A percentile compares a stretch with the other conserved stretches of the same genome.
phyloP scores from a whole-genome alignment of 2,113 vertebrate species.

The Malaclemys terrapin region DNA sequence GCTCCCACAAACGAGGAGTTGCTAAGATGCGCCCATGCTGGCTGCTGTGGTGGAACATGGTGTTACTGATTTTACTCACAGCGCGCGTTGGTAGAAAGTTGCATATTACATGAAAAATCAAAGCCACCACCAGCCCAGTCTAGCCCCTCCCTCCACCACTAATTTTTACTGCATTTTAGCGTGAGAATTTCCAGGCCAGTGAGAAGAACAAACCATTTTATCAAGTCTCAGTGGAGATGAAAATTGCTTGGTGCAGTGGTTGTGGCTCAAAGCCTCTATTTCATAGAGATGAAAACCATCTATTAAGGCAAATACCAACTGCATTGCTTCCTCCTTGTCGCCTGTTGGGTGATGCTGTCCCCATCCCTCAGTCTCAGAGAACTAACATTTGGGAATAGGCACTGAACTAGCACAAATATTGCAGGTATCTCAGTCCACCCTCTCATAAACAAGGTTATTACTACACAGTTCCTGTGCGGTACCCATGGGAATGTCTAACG shows the following conservation, averaged over 20 bases:
- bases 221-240: neutral
- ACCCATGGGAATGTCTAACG: conserved; percentile 43
- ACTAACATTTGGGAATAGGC: neutral
- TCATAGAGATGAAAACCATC: neutral
- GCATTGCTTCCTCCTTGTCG: neutral
- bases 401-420: accelerated
- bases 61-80: conserved; percentile 1
- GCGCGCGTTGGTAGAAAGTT: accelerated
- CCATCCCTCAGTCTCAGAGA: accelerated
- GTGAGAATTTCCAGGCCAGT: neutral
- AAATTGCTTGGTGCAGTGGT: neutral
- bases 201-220: neutral
- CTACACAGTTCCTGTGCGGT: neutral
- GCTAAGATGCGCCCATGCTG: conserved; percentile 57
- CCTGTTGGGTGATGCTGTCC: neutral
- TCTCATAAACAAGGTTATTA: accelerated
- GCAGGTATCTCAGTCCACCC: neutral
- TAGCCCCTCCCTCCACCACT: accelerated
- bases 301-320: neutral
- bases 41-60: conserved; percentile 64
- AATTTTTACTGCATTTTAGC: neutral
- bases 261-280: neutral
- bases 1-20: conserved; percentile 71
- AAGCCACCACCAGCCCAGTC: neutral
- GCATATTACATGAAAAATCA: neutral